phyloP scores from a whole-genome alignment of 2,113 vertebrate genomes.

The Dipodomys merriami region DNA sequence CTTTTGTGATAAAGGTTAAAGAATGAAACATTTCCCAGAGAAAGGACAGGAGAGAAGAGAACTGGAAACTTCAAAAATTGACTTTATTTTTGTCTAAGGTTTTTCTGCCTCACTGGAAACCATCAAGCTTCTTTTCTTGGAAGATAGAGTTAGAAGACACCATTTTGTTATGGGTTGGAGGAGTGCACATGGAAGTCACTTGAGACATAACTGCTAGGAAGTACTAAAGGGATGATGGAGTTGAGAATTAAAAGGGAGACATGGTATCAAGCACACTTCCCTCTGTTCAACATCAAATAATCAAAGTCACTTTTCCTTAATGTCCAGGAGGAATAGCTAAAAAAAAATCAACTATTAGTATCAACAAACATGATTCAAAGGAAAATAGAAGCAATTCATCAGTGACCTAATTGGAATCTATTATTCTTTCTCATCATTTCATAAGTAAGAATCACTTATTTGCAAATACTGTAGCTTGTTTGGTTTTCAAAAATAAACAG shows the following conservation, averaged over 20 bases:
- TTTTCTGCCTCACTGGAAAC: not conserved
- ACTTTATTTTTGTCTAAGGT: not conserved
- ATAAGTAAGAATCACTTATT: not conserved
- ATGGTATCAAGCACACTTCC: not conserved
- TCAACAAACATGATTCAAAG: not conserved
- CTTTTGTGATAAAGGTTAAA: constrained; percentile 6
- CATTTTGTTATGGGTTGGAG: not conserved
- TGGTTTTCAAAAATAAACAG: not conserved
- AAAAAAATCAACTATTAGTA: not conserved
- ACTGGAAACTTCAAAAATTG: not conserved
- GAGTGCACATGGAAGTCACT: not conserved
- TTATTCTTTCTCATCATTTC: not conserved
- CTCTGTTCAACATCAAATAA: not conserved
- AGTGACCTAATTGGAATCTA: not conserved
- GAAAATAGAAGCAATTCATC: not conserved
- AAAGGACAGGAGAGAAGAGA: not conserved
- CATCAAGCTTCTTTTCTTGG: not conserved
- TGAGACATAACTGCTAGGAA: not conserved
- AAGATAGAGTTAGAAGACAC: not conserved
- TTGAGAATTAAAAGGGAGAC: not conserved
- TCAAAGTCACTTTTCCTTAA: not conserved
- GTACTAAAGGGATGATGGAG: no score
- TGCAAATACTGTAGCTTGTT: not conserved
- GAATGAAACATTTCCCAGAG: not conserved
- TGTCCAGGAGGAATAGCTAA: not conserved